Conservation (phyloP, 2,888 invertebrate genomes). For the Pantelozetes paolii region DNA sequence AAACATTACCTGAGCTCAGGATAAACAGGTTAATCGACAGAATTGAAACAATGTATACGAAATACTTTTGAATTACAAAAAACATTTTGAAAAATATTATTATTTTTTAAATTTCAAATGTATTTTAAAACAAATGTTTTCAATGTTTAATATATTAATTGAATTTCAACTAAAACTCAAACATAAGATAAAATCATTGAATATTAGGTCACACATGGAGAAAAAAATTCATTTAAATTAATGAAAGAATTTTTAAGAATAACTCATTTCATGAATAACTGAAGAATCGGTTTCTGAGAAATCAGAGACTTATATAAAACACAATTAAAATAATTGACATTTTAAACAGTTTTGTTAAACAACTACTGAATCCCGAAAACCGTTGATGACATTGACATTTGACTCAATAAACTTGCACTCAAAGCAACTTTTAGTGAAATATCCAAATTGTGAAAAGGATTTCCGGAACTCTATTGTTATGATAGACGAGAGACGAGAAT, state of each 20-base stretch:
- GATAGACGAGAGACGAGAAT: conserved; percentile 2
- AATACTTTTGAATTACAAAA: background rate
- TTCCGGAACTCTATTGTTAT: conserved; percentile 13
- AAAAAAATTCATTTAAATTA: background rate
- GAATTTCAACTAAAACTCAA: too few species aligned
- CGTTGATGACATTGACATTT: conserved; percentile 26
- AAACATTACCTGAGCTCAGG: conserved; percentile 16
- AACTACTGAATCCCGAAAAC: too few species aligned
- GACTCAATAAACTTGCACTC: conserved; percentile 7
- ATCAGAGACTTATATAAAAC: too few species aligned
- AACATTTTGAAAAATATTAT: too few species aligned
- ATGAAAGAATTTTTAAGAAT: background rate
- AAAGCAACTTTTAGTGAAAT: background rate
- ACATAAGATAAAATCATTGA: background rate
- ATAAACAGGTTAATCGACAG: conserved; percentile 24
- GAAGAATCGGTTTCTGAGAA: too few species aligned
- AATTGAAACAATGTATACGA: background rate
- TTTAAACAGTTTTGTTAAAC: too few species aligned
- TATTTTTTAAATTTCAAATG: too few species aligned
- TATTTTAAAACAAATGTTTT: too few species aligned
- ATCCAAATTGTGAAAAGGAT: background rate
- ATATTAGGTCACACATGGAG: conserved; percentile 26
- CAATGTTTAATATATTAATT: too few species aligned
- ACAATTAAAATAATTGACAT: too few species aligned
- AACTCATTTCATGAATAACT: too few species aligned